Base-by-base conservation (phyloP, 2,888 invertebrate species). In the Chloromyia formosa region DNA sequence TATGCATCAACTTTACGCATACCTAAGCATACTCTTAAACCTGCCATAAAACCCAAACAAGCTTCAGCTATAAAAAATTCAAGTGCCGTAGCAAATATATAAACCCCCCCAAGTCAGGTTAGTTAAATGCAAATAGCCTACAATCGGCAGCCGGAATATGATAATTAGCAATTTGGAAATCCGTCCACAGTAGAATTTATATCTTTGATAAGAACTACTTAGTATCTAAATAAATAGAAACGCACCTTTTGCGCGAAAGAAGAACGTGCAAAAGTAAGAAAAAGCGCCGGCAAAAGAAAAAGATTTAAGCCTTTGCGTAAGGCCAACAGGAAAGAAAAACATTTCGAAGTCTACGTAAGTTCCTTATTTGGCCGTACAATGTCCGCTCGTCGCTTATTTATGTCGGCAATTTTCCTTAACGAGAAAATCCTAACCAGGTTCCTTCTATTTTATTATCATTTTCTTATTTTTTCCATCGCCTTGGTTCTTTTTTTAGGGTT, bases 111-210 rank as follows among this genome's bases (percentile, higher is more conserved):
- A n/a, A n/a, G n/a, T n/a, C n/a, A n/a, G n/a, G n/a, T n/a, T n/a
- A 5, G 49, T n/a, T 49, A n/a, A 49, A 49, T 12, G 49, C 16
- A n/a, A 49, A n/a, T 12, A 12, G 3, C 12, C 12, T 7, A 49
- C 49, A 49, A n/a, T n/a, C 12, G 14, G 49, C 49, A 49, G 3
- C 5, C 12, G 16, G 49, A 12, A 49, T 40, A 64, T 64, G 35
- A 69, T 69, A 69, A 69, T 69, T 69, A 69, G 23, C 66, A 68
- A 69, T 69, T 69, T 69, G 14, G 54, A 69, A 69, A 69, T 69
- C 68, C 53, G 27, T 54, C 53, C 35, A 54, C 53, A 69, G 23
- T 23, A 54, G 22, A 69, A 69, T 69, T 69, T 69, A 69, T 54
- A n/a, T 18, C 42, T 12, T 14, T 64, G 42, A 64, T 64, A 64